Conservation (phyloP, 2,888 invertebrate genomes). For the Lepidocyrtinus sp. region DNA sequence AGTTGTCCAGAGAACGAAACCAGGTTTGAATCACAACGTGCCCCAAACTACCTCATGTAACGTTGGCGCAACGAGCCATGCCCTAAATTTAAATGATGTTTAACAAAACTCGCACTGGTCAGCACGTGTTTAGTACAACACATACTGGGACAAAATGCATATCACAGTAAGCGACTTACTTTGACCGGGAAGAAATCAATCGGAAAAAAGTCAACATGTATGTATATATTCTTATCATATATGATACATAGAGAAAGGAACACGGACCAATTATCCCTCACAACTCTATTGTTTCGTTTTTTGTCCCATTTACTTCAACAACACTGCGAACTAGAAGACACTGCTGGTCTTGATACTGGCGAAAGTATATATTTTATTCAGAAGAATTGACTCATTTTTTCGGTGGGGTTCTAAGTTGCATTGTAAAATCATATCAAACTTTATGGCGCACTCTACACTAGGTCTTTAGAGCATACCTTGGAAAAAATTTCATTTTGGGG, state of each 20-base stretch:
- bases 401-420: background rate
- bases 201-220: constrained; percentile 1
- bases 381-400: constrained; percentile 13
- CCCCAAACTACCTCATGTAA: too few species aligned
- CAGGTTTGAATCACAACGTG: too few species aligned
- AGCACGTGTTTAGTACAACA: too few species aligned
- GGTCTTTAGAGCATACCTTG: too few species aligned
- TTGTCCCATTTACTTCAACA: background rate
- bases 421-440: constrained; percentile 1
- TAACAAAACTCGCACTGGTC: too few species aligned
- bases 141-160: too few species aligned
- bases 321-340: background rate
- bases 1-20: too few species aligned
- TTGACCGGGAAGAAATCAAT: background rate
- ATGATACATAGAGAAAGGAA: background rate
- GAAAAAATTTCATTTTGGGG: too few species aligned
- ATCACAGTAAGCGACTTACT: background rate
- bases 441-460: background rate
- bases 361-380: constrained; percentile 8
- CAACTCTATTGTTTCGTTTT: too few species aligned
- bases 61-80: too few species aligned
- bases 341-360: background rate
- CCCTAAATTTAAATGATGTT: too few species aligned
- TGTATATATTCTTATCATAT: constrained; percentile 4
- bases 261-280: background rate